Conservation (phyloP, 37 sponge, comb jelly and placozoan species). For the Mnemiopsis leidyi region DNA sequence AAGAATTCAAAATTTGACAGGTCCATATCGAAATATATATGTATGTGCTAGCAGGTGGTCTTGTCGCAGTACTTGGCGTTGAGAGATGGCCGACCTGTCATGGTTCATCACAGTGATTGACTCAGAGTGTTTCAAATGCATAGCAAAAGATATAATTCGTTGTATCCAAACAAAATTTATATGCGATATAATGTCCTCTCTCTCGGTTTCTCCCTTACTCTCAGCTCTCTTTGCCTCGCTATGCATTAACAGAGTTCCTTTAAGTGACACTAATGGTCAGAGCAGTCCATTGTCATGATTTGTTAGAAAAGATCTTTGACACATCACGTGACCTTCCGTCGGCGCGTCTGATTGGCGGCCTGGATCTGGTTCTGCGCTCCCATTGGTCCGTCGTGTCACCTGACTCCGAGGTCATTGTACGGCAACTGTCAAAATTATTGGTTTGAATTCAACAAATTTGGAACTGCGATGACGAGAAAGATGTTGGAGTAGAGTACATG, state of each 20-base stretch:
- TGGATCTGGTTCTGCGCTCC: neutral
- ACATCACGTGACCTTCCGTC: neutral
- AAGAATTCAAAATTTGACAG: neutral
- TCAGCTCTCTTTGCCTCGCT: constrained; percentile 16
- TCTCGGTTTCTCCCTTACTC: neutral
- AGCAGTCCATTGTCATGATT: constrained; percentile 19
- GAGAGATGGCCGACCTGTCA: neutral
- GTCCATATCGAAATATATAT: neutral
- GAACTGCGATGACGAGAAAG: neutral
- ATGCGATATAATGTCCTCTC: neutral
- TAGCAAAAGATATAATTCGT: neutral
- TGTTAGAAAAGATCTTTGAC: constrained; percentile 61
- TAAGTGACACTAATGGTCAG: constrained; percentile 55
- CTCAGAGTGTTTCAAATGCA: neutral
- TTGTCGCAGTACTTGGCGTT: neutral
- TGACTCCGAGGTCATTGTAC: neutral
- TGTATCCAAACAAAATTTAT: neutral
- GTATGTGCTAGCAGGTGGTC: neutral
- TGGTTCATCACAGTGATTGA: neutral
- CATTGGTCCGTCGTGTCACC: neutral
- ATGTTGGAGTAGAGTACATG: no score
- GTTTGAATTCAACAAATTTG: neutral
- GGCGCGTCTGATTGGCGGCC: neutral
- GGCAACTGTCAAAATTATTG: neutral
- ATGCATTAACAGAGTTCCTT: constrained; percentile 34